A percentile compares a stretch with the other conserved stretches of the same genome.
phyloP scores from a whole-genome alignment of 2,888 invertebrate genomes.

The Agriopis aurantiaria region DNA sequence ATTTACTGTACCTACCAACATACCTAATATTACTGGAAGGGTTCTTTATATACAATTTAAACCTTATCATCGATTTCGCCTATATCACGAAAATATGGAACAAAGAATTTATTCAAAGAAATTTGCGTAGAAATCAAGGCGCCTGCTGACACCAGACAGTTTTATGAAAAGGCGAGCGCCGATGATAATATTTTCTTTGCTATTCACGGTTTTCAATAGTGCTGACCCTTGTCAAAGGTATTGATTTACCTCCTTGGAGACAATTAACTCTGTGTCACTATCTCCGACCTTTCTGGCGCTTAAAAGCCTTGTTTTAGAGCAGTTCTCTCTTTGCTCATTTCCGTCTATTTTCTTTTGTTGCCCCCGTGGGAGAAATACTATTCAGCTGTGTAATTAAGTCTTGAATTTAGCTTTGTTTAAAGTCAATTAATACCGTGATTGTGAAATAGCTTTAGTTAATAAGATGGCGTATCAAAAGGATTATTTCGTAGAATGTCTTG shows the following conservation, averaged over 20 bases:
- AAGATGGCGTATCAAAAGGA: no score
- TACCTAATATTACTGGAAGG: background rate
- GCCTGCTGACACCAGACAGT: slow-evolving; percentile 18
- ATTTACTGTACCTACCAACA: no score
- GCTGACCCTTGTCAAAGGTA: slow-evolving; percentile 49
- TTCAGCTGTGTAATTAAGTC: slow-evolving; percentile 3
- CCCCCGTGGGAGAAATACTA: slow-evolving; percentile 10
- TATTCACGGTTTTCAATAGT: slow-evolving; percentile 27
- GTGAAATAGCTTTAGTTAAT: background rate
- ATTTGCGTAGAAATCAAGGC: slow-evolving; percentile 6
- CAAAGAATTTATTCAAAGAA: background rate
- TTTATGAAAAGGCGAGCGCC: slow-evolving; percentile 16
- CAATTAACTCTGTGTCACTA: slow-evolving; percentile 48
- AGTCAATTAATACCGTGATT: background rate
- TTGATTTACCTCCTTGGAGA: slow-evolving; percentile 47
- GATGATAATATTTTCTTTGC: slow-evolving; percentile 26
- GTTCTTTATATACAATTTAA: background rate
- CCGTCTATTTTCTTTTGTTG: slow-evolving; percentile 16
- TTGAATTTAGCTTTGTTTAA: slow-evolving; percentile 7
- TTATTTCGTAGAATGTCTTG: no score
- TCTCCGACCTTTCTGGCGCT: slow-evolving; percentile 29
- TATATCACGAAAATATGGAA: slow-evolving; percentile 20
- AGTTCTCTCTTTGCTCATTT: slow-evolving; percentile 17
- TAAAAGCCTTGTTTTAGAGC: slow-evolving; percentile 19
- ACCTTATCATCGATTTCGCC: slow-evolving; percentile 11